Evolutionary conservation across 1,140 invertebrate genomes (phyloP), one percentile per base, ranked within the genome.

Genomic region (Drosophila arizonae): DNA sequence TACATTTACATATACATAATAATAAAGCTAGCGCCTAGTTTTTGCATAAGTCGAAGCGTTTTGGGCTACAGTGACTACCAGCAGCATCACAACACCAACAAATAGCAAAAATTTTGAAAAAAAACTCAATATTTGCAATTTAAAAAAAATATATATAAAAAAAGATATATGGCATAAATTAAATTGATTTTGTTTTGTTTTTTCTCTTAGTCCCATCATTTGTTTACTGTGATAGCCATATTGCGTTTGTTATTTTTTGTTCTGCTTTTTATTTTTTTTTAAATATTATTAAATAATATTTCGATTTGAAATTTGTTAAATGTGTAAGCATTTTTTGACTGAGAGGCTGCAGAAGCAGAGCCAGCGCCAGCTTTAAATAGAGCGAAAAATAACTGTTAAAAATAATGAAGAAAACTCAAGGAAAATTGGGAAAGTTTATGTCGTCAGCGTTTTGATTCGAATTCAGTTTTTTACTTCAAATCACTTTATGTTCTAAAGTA

Each of bases 181-280:
- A n/a, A 63, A 33, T 41, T 68, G 10, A 51, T 43, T 58, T 71
- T 43, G 45, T 71, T 71, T 56, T 66, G 43, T 43, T 58, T 61
- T 62, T 46, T 15, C 43, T 39, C 36, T 39, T 11, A 39, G 36
- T 8, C 36, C 57, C 54, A 58, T 50, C 24, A 50, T 45, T 74
- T 61, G 76, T 85, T 85, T 90, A 91, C 90, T 91, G 90, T 91
- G 90, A 91, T 91, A 91, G 79, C 85, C 85, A 81, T 84, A 81
- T 77, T 79, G 72, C 68, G 81, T 87, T 90, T 86, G 63, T 73
- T 82, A 52, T 67, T 74, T 63, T 50, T 69, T 24, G 17, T 55
- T 28, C 30, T 33, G 33, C 46, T 48, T 30, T 61, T 52, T 30
- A 52, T 51, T 54, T 48, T 30, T 61, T 52, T 30, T 58, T 51